Conservation (phyloP, 2,797 vertebrate genomes). For the Hippopotamyrus pictus region DNA sequence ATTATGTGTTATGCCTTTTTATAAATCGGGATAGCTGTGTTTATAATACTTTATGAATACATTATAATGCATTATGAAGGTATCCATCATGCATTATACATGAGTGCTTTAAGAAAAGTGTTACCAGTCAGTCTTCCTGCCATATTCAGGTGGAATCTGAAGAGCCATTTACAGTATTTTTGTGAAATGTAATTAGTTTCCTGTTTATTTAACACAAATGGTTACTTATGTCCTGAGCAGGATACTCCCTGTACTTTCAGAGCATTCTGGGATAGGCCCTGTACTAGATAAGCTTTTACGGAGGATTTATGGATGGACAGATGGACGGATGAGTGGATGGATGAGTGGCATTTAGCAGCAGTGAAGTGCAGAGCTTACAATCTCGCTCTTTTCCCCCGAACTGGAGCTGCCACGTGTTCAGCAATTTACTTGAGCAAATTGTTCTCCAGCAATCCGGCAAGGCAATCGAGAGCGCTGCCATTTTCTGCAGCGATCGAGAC, state of each 20-base stretch:
- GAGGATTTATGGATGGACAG: background rate
- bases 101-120: background rate
- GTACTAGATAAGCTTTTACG: background rate
- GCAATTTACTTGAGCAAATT: constrained; percentile 1
- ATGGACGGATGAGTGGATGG: background rate
- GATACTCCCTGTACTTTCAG: background rate
- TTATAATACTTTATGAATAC: background rate
- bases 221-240: background rate
- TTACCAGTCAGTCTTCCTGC: background rate
- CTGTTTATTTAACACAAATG: background rate
- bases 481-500: background rate
- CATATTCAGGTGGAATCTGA: background rate
- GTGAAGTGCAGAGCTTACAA: background rate
- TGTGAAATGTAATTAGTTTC: background rate
- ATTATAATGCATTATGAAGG: background rate
- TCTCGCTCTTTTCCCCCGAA: background rate
- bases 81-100: background rate
- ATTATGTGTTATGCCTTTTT: background rate
- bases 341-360: background rate
- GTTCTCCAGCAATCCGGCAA: background rate
- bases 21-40: background rate
- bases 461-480: background rate
- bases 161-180: background rate
- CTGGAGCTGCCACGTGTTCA: background rate
- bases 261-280: background rate